Conservation (phyloP, 2,113 vertebrate species). For the Eptesicus fuscus region DNA sequence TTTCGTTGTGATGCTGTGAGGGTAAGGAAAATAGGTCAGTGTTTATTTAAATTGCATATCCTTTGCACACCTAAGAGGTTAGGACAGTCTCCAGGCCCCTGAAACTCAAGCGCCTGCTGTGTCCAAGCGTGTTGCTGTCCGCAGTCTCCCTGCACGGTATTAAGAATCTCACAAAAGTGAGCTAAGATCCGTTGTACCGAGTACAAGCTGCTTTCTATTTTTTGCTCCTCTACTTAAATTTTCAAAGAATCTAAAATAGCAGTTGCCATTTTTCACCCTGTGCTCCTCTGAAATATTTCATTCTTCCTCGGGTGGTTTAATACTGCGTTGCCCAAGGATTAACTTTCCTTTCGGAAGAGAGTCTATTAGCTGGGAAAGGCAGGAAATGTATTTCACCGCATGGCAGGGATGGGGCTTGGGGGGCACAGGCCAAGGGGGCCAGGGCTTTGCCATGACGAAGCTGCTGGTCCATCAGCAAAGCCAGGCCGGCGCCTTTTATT, state of each 20-base stretch:
- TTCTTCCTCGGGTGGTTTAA: conserved; percentile 59
- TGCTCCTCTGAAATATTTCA: conserved; percentile 54
- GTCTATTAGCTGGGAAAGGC: conserved; percentile 39
- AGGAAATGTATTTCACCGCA: background rate
- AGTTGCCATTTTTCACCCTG: conserved; percentile 54
- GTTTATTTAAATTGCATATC: background rate
- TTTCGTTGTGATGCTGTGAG: background rate
- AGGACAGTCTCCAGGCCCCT: background rate
- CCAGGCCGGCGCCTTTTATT: background rate
- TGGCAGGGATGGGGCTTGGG: background rate
- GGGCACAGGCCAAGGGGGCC: background rate
- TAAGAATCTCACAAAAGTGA: conserved; percentile 20
- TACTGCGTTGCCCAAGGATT: conserved; percentile 48
- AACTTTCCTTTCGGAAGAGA: conserved; percentile 54
- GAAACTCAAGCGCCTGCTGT: background rate
- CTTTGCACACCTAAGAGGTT: background rate
- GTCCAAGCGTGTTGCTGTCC: background rate
- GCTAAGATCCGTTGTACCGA: conserved; percentile 6
- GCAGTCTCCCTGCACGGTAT: background rate
- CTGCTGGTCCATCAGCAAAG: background rate
- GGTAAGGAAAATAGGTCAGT: background rate
- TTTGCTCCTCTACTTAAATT: conserved; percentile 67
- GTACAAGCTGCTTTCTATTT: conserved; percentile 51
- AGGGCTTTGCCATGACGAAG: background rate
- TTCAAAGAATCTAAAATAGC: conserved; percentile 73